Evolutionary conservation across 2,113 vertebrate species (phyloP).

Genomic region (Arvicanthis niloticus): DNA sequence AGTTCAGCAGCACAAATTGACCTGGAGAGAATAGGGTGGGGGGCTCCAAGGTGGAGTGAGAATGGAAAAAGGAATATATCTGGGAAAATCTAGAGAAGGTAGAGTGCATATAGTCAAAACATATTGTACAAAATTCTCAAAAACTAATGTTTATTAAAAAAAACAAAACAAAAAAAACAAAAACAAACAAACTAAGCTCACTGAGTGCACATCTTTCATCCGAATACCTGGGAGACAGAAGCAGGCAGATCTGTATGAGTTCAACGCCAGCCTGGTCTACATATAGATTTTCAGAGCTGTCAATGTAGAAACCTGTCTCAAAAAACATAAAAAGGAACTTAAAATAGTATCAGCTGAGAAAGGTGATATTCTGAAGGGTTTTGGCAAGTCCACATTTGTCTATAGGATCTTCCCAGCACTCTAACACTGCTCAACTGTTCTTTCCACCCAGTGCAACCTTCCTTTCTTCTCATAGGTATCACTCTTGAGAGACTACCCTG

Average conservation of each 20-base stretch:
- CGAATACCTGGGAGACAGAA: not conserved
- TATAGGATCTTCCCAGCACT: not conserved
- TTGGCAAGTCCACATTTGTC: not conserved
- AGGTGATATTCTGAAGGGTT: not conserved
- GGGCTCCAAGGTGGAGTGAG: not conserved
- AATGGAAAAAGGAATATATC: not conserved
- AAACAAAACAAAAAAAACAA: no score
- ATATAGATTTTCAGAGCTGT: not conserved
- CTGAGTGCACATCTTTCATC: no score
- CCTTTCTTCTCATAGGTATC: not conserved
- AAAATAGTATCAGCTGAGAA: not conserved
- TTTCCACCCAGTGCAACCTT: not conserved
- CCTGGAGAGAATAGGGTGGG: not conserved
- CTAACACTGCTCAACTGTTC: not conserved
- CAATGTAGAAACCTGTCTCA: not conserved
- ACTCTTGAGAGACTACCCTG: not conserved
- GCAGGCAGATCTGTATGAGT: not conserved
- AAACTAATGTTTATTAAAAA: not conserved
- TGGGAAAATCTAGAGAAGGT: not conserved
- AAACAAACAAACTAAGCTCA: not conserved
- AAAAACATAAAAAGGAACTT: not conserved
- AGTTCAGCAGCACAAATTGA: not conserved
- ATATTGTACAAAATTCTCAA: not conserved
- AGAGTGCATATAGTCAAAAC: not conserved
- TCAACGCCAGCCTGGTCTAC: not conserved